phyloP scores from a whole-genome alignment of 2,797 vertebrate genomes.

The Peromyscus eremicus region DNA sequence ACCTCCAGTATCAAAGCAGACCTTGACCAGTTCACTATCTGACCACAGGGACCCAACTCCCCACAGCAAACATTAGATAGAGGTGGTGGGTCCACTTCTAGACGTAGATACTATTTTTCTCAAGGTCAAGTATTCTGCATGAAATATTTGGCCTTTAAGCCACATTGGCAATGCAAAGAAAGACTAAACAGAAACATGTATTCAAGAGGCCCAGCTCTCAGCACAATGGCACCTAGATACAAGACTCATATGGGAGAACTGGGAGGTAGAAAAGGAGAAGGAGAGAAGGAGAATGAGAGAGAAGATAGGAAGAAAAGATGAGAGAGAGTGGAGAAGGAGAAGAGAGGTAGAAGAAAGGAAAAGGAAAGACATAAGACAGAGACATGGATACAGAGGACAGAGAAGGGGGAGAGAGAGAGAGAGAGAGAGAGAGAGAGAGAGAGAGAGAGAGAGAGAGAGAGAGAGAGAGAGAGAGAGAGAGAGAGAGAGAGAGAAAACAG shows the following conservation, averaged over 20 bases:
- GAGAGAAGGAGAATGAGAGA: neutral
- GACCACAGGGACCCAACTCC: neutral
- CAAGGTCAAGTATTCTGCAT: neutral
- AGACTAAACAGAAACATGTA: neutral
- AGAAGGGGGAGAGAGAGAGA: neutral
- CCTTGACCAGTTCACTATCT: neutral
- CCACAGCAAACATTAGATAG: neutral
- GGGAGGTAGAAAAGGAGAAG: neutral
- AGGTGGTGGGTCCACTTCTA: neutral
- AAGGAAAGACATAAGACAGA: neutral
- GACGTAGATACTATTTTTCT: neutral
- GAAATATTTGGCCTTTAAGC: neutral
- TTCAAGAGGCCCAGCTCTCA: neutral
- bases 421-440: neutral
- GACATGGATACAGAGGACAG: neutral
- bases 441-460: neutral
- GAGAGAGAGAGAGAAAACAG: neutral
- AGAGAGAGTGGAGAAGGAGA: neutral
- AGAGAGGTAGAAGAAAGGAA: too few relatives aligned
- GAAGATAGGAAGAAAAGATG: neutral
- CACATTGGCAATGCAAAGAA: neutral
- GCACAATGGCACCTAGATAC: neutral
- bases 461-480: neutral
- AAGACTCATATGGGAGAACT: neutral
- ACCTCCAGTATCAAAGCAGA: neutral